A percentile compares a stretch with the other conserved stretches of the same genome.
Conservation (phyloP, 2,113 vertebrate species). For the Carettochelys insculpta region DNA sequence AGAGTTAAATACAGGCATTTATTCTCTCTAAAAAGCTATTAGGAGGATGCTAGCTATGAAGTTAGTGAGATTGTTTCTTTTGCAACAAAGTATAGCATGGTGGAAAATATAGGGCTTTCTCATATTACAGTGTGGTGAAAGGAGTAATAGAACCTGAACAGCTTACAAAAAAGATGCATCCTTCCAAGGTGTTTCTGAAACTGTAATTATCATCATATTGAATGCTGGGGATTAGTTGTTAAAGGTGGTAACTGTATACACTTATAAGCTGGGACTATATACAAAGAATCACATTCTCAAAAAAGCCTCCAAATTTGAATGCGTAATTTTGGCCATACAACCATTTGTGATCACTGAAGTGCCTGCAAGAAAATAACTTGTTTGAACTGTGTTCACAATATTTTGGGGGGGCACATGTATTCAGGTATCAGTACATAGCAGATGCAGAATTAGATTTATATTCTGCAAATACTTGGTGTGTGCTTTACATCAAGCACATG, state of each 20-base stretch:
- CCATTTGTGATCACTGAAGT: background rate
- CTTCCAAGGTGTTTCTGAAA: background rate
- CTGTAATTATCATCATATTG: background rate
- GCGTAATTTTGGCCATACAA: background rate
- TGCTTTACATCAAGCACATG: background rate
- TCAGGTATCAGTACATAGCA: background rate
- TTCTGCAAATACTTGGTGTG: background rate
- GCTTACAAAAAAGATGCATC: rapidly evolving
- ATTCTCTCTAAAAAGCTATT: background rate
- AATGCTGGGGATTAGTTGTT: background rate
- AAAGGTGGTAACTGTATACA: background rate
- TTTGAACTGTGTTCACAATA: background rate
- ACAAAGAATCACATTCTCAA: background rate
- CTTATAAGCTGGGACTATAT: background rate
- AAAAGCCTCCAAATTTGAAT: background rate
- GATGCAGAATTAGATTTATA: background rate
- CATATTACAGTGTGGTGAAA: background rate
- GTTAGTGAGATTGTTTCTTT: background rate
- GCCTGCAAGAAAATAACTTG: background rate
- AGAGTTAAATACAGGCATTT: background rate
- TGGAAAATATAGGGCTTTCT: background rate
- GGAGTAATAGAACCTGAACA: rapidly evolving
- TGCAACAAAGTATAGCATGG: background rate
- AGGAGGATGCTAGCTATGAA: background rate
- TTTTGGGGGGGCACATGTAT: background rate